Base-by-base conservation (phyloP, 2,888 invertebrate genomes). In the Eupithecia subumbrata region DNA sequence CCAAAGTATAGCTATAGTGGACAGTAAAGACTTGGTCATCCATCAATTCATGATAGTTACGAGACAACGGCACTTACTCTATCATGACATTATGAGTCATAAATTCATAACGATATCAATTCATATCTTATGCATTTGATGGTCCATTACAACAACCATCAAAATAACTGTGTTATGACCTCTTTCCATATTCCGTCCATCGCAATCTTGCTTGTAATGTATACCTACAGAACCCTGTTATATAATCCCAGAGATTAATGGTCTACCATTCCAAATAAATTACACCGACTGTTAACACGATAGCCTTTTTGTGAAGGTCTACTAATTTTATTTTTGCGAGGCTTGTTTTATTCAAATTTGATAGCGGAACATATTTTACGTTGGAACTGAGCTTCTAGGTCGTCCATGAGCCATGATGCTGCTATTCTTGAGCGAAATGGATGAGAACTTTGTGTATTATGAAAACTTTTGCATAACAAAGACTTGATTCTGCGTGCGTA, bases 291-390 rank as follows among this genome's bases (percentile, higher is more conserved):
- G 83, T 85, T 83, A 84, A 84, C 83, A 84, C 80, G 84, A 84
- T 85, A 83, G 82, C 83, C 80, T 79, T 82, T 76, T 82, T 82
- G 81, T 76, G 79, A 79, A 79, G 84, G 81, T 83, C 85, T 86
- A 86, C 87, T 88, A 85, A 88, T 86, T 88, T 87, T 87, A 84
- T 88, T 87, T 85, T 81, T 82, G 74, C 79, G 76, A 79, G 69
- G 83, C 81, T 81, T 85, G 83, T 86, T 87, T 84, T 88, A 88
- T 89, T 88, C 84, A 88, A 88, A 88, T 91, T 91, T 91, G 87
- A 91, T 90, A 86, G 87, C 87, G 81, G 85, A 90, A 89, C 88
- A 90, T 91, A 90, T 92, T 92, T 91, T 85, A 90, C 87, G 87
- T 83, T 82, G 80, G 84, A 87, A 85, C 69, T n/a, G 63, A 75